Evolutionary conservation across 37 sponge, comb jelly and placozoan species (phyloP).

Genomic region (Diacarnus erythraeanus): DNA sequence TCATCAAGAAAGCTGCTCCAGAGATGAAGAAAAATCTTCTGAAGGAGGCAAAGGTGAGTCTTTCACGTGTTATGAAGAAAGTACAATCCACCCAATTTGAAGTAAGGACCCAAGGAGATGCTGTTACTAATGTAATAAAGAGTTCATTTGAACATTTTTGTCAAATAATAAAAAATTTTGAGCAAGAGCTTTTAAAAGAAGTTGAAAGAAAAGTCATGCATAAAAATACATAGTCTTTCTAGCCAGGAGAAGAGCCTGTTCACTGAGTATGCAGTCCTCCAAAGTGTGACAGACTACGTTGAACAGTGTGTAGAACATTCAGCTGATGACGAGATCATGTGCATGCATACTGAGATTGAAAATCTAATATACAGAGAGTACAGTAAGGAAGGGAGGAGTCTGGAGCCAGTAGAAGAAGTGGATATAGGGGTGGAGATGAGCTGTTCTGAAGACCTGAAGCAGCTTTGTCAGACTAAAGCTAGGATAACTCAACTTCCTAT

Average conservation of each 20-base stretch:
- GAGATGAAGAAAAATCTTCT: constrained; percentile 27
- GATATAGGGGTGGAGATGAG: background rate
- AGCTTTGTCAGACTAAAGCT: background rate
- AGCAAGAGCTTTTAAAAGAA: constrained; percentile 15
- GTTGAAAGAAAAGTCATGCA: background rate
- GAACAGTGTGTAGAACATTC: constrained; percentile 16
- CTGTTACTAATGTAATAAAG: background rate
- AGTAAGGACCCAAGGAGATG: background rate
- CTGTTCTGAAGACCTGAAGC: background rate
- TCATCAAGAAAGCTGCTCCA: constrained; percentile 22
- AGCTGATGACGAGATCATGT: constrained; percentile 31
- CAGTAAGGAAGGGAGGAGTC: background rate
- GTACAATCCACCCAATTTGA: background rate
- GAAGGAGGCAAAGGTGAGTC: background rate
- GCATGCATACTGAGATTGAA: constrained; percentile 8
- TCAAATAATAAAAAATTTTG: background rate
- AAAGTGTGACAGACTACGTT: constrained; percentile 21
- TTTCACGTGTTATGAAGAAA: background rate
- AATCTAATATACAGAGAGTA: constrained; percentile 2
- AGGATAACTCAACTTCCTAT: background rate
- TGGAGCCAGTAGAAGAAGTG: constrained; percentile 12
- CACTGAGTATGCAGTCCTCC: background rate
- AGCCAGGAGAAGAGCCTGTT: constrained; percentile 14
- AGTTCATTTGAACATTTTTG: constrained; percentile 26
- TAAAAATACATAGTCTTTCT: constrained; percentile 7